Evolutionary conservation across 1,140 invertebrate species (phyloP), one percentile per base, ranked within the genome.

Genomic region (Conus ventricosus): DNA sequence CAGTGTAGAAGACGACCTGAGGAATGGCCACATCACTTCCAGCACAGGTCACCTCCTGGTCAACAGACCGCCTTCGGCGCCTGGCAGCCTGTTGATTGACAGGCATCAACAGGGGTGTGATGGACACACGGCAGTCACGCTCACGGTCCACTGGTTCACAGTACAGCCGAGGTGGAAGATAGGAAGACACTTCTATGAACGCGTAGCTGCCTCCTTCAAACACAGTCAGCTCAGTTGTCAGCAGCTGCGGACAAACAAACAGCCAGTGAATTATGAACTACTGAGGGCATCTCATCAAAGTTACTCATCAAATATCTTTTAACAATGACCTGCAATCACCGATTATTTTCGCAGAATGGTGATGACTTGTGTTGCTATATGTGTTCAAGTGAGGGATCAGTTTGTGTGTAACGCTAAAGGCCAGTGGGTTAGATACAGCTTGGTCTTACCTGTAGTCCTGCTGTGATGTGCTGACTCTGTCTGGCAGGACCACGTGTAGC

Each of bases 1-100:
- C 81, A 20, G 91, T 85, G 25, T 89, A 90, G 87, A 93, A 92
- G 27, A 92, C 89, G 6, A 92, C 25, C 78, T 92, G 93, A 20
- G 90, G 85, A 39, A 92, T 87, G 53, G 90, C 86, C 20, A 75
- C 75, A 51, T 87, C 54, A 0, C 88, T 86, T 11, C 81, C 87
- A 2, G 91, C 89, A 89, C 93, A 93, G 85, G 89, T 91, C 17
- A 86, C 87, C 76, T 93, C 91, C 57, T 60, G 8, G 57, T 60
- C 57, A 8, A 60, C 39, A 39, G 39, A 39, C 39, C 39, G 0
- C 39, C 39, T 39, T 39, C 39, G 39, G 75, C 60, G 10, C 60
- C 17, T 63, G 87, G 89, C 91, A 11, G 82, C 87, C 78, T 93
- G 91, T 76, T 91, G 89, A 7, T 87, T 87, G 17, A 71, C 88